phyloP scores from a whole-genome alignment of 2,113 vertebrate species.

The Gymnarchus niloticus region DNA sequence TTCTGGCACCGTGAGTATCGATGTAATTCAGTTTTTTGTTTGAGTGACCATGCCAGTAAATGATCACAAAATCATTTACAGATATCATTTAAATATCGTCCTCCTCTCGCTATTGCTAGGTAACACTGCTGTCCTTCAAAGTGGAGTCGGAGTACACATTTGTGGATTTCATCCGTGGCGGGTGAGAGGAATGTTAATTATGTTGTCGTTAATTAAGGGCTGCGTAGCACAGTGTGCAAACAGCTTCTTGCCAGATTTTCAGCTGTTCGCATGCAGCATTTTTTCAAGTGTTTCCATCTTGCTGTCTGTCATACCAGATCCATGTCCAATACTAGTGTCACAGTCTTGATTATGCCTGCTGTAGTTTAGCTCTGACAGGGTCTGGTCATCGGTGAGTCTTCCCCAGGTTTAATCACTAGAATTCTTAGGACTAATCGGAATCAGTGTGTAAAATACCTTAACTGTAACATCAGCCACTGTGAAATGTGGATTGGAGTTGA shows the following conservation, averaged over 20 bases:
- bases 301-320: neutral
- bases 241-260: neutral
- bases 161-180: slow-evolving; percentile 95
- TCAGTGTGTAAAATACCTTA: neutral
- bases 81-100: too few relatives aligned
- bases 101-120: slow-evolving; percentile 55
- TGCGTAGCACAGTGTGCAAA: neutral
- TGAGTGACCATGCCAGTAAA: neutral
- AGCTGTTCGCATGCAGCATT: neutral
- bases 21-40: slow-evolving; percentile 12
- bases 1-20: slow-evolving; percentile 85
- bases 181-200: slow-evolving; percentile 67
- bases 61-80: too few relatives aligned
- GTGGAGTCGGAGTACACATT: slow-evolving; percentile 96
- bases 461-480: neutral
- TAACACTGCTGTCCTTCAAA: slow-evolving; percentile 93
- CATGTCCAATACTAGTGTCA: neutral
- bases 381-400: neutral
- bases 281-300: neutral
- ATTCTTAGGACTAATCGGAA: neutral
- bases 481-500: neutral
- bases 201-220: slow-evolving; percentile 17
- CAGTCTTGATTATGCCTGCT: neutral
- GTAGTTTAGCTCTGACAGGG: neutral
- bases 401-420: neutral